Percentiles rank a stretch among this genome's conserved stretches.
These are phyloP conservation scores for Enteromius afrohamiltoni DNA, from an alignment of 2,797 vertebrate genomes.

Conservation along the genomic window DNA sequence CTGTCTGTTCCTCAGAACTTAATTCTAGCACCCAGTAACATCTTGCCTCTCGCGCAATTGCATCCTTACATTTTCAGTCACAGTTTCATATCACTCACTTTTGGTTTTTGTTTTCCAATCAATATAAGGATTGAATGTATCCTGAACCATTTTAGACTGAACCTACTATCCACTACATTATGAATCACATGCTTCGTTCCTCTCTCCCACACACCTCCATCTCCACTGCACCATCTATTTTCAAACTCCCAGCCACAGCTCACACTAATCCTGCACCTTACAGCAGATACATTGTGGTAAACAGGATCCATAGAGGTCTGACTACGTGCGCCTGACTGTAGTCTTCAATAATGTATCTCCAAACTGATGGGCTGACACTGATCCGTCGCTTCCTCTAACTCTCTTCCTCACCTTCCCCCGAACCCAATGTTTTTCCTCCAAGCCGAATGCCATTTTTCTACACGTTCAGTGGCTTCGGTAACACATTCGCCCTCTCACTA, in stretches of 20 bases:
- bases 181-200: conserved; percentile 45
- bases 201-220: conserved; percentile 51
- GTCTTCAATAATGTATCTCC: conserved; percentile 68
- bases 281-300: conserved; percentile 38
- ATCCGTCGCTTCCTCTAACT: conserved; percentile 27
- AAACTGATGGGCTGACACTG: conserved; percentile 55
- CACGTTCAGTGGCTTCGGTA: conserved; percentile 19
- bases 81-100: background rate
- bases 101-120: conserved; percentile 34
- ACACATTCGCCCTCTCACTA: conserved; percentile 22
- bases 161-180: conserved; percentile 40
- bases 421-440: conserved; percentile 38
- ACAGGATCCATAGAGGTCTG: conserved; percentile 10
- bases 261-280: conserved; percentile 53
- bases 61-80: background rate
- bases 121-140: conserved; percentile 37
- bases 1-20: background rate
- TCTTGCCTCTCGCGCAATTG: background rate
- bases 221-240: conserved; percentile 44
- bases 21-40: background rate
- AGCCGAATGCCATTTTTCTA: conserved; percentile 42
- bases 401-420: conserved; percentile 33
- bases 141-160: conserved; percentile 35
- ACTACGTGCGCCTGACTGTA: conserved; percentile 23
- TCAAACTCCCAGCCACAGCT: conserved; percentile 32